These are phyloP conservation scores for Chondrosia reniformis DNA, from an alignment of 37 sponge, comb jelly and placozoan species.

Conservation along the genomic window DNA sequence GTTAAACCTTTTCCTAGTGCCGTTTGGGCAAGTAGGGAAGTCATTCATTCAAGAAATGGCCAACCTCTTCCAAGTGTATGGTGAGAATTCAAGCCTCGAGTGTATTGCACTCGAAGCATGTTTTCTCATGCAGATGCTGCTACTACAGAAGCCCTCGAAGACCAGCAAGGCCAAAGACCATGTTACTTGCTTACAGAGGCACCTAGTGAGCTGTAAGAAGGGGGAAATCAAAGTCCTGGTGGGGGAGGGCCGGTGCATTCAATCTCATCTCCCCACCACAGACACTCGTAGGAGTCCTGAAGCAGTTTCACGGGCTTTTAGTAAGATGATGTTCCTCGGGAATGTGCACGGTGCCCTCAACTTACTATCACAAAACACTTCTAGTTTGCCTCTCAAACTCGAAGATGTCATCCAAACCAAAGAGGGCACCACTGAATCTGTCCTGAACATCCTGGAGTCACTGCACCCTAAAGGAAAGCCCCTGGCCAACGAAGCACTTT, in stretches of 20 bases:
- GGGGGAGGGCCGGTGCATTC: not conserved
- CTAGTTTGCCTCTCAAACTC: too few relatives aligned
- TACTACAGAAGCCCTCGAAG: too few relatives aligned
- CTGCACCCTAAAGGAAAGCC: too few relatives aligned
- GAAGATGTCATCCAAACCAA: too few relatives aligned
- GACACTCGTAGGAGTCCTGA: not conserved
- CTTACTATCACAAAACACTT: too few relatives aligned
- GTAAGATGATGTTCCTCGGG: slow-evolving; percentile 5
- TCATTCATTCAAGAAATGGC: not conserved
- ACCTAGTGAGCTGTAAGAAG: slow-evolving; percentile 1
- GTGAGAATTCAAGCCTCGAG: slow-evolving; percentile 8
- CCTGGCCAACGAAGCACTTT: slow-evolving; percentile 1
- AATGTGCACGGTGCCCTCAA: slow-evolving; percentile 9
- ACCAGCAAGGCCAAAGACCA: too few relatives aligned
- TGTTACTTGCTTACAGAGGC: too few relatives aligned
- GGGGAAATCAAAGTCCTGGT: slow-evolving; percentile 9
- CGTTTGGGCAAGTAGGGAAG: not conserved
- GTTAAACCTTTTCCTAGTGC: not conserved
- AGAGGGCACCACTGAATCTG: too few relatives aligned
- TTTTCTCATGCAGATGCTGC: too few relatives aligned
- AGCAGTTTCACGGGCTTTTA: slow-evolving; percentile 8
- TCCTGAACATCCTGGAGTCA: too few relatives aligned
- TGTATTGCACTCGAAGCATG: not conserved
- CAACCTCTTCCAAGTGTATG: slow-evolving; percentile 1
- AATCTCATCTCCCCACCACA: not conserved